Evolutionary conservation across 2,888 invertebrate species (phyloP).

Genomic region (Stictocephala bisonia): DNA sequence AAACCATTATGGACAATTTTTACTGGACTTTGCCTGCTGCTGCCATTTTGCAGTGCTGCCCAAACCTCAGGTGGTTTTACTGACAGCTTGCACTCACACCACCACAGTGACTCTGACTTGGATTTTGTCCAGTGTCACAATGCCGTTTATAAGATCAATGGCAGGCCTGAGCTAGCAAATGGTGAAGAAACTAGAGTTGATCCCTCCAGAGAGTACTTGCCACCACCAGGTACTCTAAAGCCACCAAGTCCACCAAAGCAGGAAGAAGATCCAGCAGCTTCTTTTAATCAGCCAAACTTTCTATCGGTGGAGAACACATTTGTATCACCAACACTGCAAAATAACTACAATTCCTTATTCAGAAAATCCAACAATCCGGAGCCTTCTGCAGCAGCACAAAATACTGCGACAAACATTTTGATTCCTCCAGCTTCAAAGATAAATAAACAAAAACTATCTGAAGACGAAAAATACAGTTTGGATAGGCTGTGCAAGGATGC

Average conservation of each 20-base stretch:
- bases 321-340: constrained; percentile 8
- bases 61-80: no score
- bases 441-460: constrained; percentile 15
- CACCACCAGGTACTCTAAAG: background rate
- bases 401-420: background rate
- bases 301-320: constrained; percentile 22
- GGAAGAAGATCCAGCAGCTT: constrained; percentile 7
- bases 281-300: constrained; percentile 11
- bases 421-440: background rate
- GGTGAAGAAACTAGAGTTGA: constrained; percentile 11
- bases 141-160: background rate
- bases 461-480: constrained; percentile 47
- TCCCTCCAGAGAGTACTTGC: constrained; percentile 9
- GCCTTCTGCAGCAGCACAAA: constrained; percentile 2
- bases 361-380: background rate
- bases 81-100: no score
- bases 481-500: constrained; percentile 52
- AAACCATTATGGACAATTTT: no score
- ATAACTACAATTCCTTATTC: constrained; percentile 16
- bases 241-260: background rate
- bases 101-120: background rate
- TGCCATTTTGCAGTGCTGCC: no score
- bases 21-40: no score
- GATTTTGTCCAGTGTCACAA: constrained; percentile 8
- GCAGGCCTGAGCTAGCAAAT: background rate